Base-by-base conservation (phyloP, 2,113 vertebrate species). In the Okapia johnstoni region DNA sequence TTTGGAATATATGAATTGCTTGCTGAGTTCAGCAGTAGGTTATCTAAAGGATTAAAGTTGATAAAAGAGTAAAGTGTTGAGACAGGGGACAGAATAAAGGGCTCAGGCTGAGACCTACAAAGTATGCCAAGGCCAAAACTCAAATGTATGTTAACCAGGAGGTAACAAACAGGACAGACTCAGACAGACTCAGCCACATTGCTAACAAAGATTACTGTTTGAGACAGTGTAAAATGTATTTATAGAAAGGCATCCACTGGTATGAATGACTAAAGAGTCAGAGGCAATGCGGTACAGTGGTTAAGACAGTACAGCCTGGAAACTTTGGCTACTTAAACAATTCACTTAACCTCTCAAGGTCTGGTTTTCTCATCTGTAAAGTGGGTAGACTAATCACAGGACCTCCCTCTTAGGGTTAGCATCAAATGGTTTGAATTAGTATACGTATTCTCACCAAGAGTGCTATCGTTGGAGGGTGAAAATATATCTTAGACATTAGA, bases 21-120 rank as follows among this genome's bases (percentile, higher is more conserved):
- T 73, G 70, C 10, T 46, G 54, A n/a, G 7, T 50, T 77, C 92
- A 83, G 33, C 6, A 23, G 54, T 12, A 16, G 66, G 43, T 91
- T 91, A 97, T 85, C 84, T 76, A 73, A 43, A 91, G 61, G 96
- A 97, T 80, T 89, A 57, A 93, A 55, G 79, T 1, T 15, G 91
- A 73, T 84, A 93, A 93, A 85, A 87, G 88, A 83, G 57, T 26
- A 66, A 76, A 96, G 60, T 50, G 40, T 86, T 63, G 21, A 93
- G 36, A 28, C 81, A 50, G 30, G n/a, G 4, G n/a, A 73, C 85
- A 66, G 60, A 88, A 36, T 21, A 83, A 86, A 30, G 6, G 85
- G 85, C 43, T 60, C n/a, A 87, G 14, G 11, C 76, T 81, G 58
- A 96, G 83, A 88, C 93, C 52, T 61, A 40, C 33, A 54, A 93